Evolutionary conservation across 2,113 vertebrate species (phyloP).

Genomic region (Oophaga pumilio): DNA sequence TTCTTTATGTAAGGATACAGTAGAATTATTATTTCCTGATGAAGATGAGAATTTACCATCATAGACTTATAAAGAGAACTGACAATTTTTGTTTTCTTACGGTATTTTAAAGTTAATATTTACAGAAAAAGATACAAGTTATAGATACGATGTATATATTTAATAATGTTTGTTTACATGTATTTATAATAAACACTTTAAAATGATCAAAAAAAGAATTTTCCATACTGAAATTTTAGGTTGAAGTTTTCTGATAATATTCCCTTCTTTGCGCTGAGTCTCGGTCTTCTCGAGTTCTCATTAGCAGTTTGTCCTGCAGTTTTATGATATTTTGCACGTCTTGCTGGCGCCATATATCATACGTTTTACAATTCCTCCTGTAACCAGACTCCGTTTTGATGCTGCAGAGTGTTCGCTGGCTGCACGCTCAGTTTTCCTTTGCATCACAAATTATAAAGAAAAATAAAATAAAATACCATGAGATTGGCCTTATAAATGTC

Average conservation of each 20-base stretch:
- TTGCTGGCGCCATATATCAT: constrained; percentile 10
- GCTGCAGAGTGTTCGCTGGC: neutral
- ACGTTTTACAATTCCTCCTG: neutral
- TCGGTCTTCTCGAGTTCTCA: neutral
- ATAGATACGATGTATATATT: too few relatives aligned
- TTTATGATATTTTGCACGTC: constrained; percentile 15
- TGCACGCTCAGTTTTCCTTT: constrained; percentile 1
- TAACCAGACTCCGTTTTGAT: neutral
- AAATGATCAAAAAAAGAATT: too few relatives aligned
- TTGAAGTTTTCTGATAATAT: neutral
- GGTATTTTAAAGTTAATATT: neutral
- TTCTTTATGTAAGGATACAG: too few relatives aligned
- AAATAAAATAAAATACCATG: too few relatives aligned
- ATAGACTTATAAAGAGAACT: too few relatives aligned
- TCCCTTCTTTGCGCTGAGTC: neutral
- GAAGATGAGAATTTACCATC: too few relatives aligned
- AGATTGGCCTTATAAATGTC: constrained; percentile 13
- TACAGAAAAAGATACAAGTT: neutral
- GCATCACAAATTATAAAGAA: neutral
- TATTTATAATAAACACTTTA: too few relatives aligned
- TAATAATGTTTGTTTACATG: too few relatives aligned
- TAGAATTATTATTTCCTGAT: too few relatives aligned
- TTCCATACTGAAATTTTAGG: neutral
- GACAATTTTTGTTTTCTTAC: too few relatives aligned
- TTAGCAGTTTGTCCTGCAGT: neutral